Conservation (phyloP, 2,113 vertebrate genomes). For the Cheilinus undulatus region DNA sequence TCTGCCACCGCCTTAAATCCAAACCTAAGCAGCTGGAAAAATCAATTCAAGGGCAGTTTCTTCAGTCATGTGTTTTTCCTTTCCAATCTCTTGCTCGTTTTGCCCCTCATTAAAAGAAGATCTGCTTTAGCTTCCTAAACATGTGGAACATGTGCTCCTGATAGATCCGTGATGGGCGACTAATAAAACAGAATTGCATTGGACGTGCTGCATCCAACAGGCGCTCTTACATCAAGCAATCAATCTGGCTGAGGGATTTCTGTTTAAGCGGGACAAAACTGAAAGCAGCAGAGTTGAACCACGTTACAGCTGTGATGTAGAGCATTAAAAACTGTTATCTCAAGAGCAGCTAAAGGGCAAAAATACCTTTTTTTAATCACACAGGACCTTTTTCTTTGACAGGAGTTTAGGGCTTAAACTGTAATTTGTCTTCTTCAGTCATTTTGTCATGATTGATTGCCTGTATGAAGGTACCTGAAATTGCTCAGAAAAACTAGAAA, state of each 20-base stretch:
- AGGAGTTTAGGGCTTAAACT: conserved; percentile 1
- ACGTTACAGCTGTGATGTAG: conserved; percentile 28
- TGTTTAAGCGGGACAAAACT: conserved; percentile 25
- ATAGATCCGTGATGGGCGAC: conserved; percentile 47
- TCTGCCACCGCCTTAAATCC: conserved; percentile 18
- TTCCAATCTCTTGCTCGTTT: conserved; percentile 47
- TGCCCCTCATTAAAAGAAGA: conserved; percentile 61
- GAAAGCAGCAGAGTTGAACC: conserved; percentile 22
- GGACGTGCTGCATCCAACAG: conserved; percentile 34
- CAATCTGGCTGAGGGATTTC: conserved; percentile 43
- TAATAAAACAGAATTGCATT: conserved; percentile 56
- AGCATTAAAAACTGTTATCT: conserved; percentile 39
- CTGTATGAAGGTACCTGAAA: not conserved
- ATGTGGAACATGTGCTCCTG: conserved; percentile 18
- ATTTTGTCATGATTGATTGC: conserved; percentile 48
- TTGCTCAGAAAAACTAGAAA: conserved; percentile 33
- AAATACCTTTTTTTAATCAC: conserved; percentile 15
- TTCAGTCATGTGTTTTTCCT: conserved; percentile 42
- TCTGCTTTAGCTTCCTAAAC: conserved; percentile 26
- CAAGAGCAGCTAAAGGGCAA: conserved; percentile 19
- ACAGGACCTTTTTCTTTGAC: not conserved
- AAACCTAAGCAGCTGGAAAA: conserved; percentile 33
- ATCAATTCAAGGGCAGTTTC: conserved; percentile 47
- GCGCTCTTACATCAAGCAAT: conserved; percentile 41
- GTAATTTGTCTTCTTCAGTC: conserved; percentile 45